Evolutionary conservation across 2,113 vertebrate genomes (phyloP).

Genomic region (Caretta caretta): DNA sequence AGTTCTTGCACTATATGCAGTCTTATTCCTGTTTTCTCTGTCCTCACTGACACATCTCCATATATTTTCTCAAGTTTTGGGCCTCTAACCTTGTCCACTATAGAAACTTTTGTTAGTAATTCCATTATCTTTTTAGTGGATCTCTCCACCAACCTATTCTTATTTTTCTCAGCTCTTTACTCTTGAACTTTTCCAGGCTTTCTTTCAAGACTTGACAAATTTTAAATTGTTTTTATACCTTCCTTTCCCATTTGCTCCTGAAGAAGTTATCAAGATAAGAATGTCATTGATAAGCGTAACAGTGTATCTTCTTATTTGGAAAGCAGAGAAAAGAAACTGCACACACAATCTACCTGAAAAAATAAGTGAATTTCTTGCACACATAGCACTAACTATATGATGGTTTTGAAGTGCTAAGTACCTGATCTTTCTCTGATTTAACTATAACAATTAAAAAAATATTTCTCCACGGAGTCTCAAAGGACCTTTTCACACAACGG

Average conservation of each 20-base stretch:
- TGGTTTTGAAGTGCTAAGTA: background rate
- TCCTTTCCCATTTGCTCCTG: background rate
- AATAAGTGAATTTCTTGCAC: background rate
- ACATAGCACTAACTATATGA: background rate
- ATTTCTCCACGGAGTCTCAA: background rate
- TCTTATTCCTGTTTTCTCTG: slow-evolving; percentile 68
- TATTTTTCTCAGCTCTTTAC: slow-evolving; percentile 12
- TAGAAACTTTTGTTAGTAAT: slow-evolving; percentile 25
- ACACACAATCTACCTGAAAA: background rate
- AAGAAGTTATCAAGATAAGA: background rate
- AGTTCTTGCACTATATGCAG: slow-evolving; percentile 67
- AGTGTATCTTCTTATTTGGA: background rate
- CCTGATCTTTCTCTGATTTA: background rate
- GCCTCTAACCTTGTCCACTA: slow-evolving; percentile 14
- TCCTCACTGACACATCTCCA: slow-evolving; percentile 68
- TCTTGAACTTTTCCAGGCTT: slow-evolving; percentile 11
- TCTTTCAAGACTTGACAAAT: background rate
- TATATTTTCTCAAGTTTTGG: slow-evolving; percentile 59
- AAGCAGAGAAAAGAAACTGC: slow-evolving; percentile 25
- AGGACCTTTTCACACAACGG: background rate
- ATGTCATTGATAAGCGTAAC: background rate
- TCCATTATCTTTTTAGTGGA: slow-evolving; percentile 35
- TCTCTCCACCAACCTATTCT: slow-evolving; percentile 29
- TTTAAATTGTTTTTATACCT: background rate
- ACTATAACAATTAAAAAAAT: background rate